Base-by-base conservation (phyloP, 2,888 invertebrate species). In the Coleophora deauratella region DNA sequence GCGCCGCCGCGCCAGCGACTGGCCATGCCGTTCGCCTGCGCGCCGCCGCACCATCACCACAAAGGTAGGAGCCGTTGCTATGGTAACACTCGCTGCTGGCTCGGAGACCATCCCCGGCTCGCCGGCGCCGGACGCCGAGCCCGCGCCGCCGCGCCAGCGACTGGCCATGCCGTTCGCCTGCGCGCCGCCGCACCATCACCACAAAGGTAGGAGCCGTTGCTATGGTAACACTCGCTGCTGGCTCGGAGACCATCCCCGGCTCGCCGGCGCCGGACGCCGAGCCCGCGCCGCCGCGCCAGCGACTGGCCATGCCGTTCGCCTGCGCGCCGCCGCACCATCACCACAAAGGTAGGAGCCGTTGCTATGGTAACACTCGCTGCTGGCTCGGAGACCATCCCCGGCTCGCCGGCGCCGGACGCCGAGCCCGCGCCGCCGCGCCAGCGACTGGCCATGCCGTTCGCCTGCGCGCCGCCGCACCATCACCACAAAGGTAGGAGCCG, bases 91-190 rank as follows among this genome's bases (percentile, higher is more conserved):
- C 11, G 3, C 6, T 21, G 21, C 21, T 21, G 21, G 3, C 6
- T 21, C 6, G 3, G 96, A 96, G 77, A 95, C 94, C 21, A 95
- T 96, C 63, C 96, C 96, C 0, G 93, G 95, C 14, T 95, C 95
- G 66, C 96, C 96, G 4, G 93, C 93, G 36, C 93, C 93, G 0
- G 89, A 90, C 61, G 64, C 72, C 1, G 82, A 82, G 54, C 82
- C 85, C 2, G 87, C 88, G 51, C 84, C 87, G 44, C 55, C 86
- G 66, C 61, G 88, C 42, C 71, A 82, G 54, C 54, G 87, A 1
- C 77, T 89, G 52, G 91, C 91, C 62, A 89, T 91, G 89, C 91
- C 91, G 8, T 91, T 91, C 67, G 90, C 91, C 0, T 90, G 91
- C 52, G 90, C 90, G 30, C 89, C 91, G 42, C 52, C 87, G 76